Evolutionary conservation across 2,888 invertebrate genomes (phyloP).

Genomic region (Athalia circularis): DNA sequence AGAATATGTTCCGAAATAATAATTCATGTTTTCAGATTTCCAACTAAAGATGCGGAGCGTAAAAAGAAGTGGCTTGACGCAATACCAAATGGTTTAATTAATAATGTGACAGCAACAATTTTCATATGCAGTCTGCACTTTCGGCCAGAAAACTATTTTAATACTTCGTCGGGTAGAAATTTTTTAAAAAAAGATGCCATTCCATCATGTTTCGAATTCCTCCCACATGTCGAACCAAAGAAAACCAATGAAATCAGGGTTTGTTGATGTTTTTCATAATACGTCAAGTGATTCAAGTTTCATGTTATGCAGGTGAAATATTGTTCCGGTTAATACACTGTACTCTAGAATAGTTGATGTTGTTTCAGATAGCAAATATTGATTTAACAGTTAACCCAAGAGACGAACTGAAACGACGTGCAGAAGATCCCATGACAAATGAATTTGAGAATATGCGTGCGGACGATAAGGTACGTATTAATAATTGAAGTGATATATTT

Average conservation of each 20-base stretch:
- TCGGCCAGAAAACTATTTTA: slow-evolving; percentile 27
- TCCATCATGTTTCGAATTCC: not conserved
- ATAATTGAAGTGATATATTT: not conserved
- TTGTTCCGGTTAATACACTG: not conserved
- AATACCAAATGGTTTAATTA: slow-evolving; percentile 19
- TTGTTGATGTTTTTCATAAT: not conserved
- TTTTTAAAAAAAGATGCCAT: not conserved
- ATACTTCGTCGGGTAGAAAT: slow-evolving; percentile 26
- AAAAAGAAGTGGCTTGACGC: slow-evolving; percentile 23
- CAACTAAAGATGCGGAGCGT: slow-evolving; percentile 10
- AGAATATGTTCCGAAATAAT: not conserved
- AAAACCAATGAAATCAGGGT: slow-evolving; percentile 7
- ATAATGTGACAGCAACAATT: slow-evolving; percentile 8
- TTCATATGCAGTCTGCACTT: slow-evolving; percentile 31
- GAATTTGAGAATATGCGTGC: not conserved
- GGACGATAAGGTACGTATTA: slow-evolving; percentile 8
- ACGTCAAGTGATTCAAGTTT: not conserved
- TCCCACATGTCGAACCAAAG: not conserved
- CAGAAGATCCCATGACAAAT: not conserved
- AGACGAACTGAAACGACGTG: not conserved
- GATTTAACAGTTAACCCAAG: not conserved
- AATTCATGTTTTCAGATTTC: slow-evolving; percentile 33
- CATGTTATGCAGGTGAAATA: slow-evolving; percentile 7
- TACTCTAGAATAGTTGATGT: not conserved
- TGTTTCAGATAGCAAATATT: slow-evolving; percentile 13